phyloP scores from a whole-genome alignment of 2,113 vertebrate species.

The Phoxinus phoxinus region DNA sequence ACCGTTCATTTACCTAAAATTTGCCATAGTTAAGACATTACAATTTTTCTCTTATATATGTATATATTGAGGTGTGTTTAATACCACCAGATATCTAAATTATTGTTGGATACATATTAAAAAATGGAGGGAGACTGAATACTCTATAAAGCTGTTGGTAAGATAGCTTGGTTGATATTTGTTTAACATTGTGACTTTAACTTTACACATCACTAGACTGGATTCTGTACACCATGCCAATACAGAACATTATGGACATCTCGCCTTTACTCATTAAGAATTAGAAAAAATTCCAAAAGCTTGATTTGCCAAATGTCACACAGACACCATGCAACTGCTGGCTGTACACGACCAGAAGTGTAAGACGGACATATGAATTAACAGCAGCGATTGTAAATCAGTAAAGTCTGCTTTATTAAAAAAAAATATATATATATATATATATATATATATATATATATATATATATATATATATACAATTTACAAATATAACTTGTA shows the following conservation, averaged over 20 bases:
- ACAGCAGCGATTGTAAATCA: background rate
- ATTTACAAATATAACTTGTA: no score
- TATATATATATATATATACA: no score
- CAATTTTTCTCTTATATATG: no score
- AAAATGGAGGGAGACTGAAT: constrained; percentile 17
- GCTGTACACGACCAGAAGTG: constrained; percentile 11
- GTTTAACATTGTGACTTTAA: no score
- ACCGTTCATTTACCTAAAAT: no score
- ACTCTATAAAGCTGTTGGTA: constrained; percentile 29
- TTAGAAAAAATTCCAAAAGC: constrained; percentile 37
- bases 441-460: no score
- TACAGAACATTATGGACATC: constrained; percentile 4
- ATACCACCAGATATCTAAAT: no score
- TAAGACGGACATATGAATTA: constrained; percentile 10
- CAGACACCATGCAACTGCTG: constrained; percentile 1
- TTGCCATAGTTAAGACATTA: no score
- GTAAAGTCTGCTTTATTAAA: background rate
- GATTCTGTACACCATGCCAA: constrained; percentile 10
- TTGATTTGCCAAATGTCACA: background rate
- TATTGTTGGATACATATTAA: background rate
- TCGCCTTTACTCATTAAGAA: constrained; percentile 27
- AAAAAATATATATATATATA: no score
- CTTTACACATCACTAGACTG: no score
- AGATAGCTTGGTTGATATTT: background rate
- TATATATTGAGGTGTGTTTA: no score